Percentiles rank a stretch among this genome's conserved stretches.
Conservation (phyloP, 2,888 invertebrate species). For the Metacarcinus magister region DNA sequence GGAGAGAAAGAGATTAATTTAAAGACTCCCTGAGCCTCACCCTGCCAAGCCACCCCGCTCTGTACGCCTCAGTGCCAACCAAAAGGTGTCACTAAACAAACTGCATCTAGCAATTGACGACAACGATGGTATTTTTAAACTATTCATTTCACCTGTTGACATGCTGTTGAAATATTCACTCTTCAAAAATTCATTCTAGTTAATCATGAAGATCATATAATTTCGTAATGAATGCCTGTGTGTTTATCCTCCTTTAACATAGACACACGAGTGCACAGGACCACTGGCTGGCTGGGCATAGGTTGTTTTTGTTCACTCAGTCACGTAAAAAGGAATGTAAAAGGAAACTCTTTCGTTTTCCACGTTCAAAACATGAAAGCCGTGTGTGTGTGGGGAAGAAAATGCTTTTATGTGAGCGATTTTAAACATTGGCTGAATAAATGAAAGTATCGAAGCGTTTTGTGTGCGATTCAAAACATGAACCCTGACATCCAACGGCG, state of each 20-base stretch:
- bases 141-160: not conserved
- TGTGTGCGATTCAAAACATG: not conserved
- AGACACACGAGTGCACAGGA: not conserved
- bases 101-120: not conserved
- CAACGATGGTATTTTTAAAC: not conserved
- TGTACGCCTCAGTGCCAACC: not conserved
- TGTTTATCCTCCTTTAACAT: not conserved
- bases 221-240: not conserved
- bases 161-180: not conserved
- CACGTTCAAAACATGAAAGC: not conserved
- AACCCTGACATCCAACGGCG: not conserved
- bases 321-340: not conserved
- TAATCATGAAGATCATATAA: not conserved
- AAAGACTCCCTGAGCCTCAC: not conserved
- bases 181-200: not conserved
- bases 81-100: not conserved
- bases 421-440: not conserved
- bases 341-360: not conserved
- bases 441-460: not conserved
- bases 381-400: not conserved
- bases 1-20: not conserved
- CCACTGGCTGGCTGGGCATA: not conserved
- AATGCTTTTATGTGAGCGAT: not conserved
- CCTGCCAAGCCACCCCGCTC: too few relatives aligned
- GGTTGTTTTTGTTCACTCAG: not conserved